These are phyloP conservation scores for Burhinus bistriatus DNA, from an alignment of 2,113 vertebrate species.

Conservation along the genomic window DNA sequence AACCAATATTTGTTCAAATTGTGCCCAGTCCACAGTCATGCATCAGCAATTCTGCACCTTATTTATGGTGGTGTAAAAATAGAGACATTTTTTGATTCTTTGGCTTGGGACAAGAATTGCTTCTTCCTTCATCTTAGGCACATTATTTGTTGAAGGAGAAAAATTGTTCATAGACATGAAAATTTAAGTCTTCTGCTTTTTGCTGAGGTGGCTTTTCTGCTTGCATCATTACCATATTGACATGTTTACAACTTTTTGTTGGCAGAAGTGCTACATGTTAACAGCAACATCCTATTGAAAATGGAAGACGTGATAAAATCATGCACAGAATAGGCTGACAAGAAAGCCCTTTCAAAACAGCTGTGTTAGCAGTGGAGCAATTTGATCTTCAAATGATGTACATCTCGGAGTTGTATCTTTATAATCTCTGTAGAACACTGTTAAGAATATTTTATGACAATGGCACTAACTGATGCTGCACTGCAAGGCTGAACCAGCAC, in stretches of 20 bases:
- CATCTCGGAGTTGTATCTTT: background rate
- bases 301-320: background rate
- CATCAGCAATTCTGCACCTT: background rate
- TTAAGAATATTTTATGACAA: background rate
- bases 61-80: background rate
- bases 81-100: background rate
- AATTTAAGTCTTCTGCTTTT: background rate
- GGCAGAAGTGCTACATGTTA: background rate
- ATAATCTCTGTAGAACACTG: background rate
- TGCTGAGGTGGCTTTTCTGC: slow-evolving; percentile 11
- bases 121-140: background rate
- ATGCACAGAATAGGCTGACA: background rate
- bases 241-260: background rate
- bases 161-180: background rate
- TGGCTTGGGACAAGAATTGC: background rate
- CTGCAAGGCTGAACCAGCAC: background rate
- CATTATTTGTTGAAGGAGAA: background rate
- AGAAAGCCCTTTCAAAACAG: slow-evolving; percentile 29
- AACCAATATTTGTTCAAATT: background rate
- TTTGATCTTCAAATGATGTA: background rate
- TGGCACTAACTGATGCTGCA: background rate
- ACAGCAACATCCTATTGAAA: background rate
- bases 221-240: background rate
- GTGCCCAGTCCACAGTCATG: background rate
- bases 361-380: background rate